These are phyloP conservation scores for Oplegnathus fasciatus DNA, from an alignment of 2,113 vertebrate species.

Conservation along the genomic window DNA sequence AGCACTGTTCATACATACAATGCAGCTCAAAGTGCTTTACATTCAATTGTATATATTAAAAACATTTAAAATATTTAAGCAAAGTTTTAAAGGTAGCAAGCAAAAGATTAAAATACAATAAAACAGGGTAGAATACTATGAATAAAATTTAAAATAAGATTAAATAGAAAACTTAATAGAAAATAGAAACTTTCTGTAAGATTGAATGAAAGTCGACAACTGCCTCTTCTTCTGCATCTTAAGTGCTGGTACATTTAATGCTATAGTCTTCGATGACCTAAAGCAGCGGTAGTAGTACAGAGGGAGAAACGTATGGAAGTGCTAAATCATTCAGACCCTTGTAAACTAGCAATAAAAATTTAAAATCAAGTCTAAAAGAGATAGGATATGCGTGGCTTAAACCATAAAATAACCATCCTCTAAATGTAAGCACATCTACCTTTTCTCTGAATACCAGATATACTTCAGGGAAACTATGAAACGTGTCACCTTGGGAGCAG, in stretches of 20 bases:
- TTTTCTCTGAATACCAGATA: conserved; percentile 6
- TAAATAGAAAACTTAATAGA: no score
- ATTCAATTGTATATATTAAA: background rate
- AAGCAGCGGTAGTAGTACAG: background rate
- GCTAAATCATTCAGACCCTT: background rate
- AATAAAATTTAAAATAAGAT: background rate
- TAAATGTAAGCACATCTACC: background rate
- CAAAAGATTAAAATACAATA: no score
- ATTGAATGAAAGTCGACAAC: background rate
- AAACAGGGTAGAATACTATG: background rate
- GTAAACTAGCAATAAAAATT: background rate
- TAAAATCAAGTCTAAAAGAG: background rate
- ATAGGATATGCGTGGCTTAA: background rate
- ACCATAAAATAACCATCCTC: background rate
- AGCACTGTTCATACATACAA: background rate
- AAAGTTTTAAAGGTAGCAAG: background rate
- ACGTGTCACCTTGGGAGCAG: conserved; percentile 27
- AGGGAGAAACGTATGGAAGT: background rate
- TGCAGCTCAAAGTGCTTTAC: background rate
- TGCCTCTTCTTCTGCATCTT: no score
- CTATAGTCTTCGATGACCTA: background rate
- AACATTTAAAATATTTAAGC: background rate
- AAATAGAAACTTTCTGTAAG: background rate
- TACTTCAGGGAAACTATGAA: conserved; percentile 13
- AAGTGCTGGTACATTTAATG: background rate